These are phyloP conservation scores for Marcusenius ussheri DNA, from an alignment of 2,113 vertebrate genomes.

Conservation along the genomic window DNA sequence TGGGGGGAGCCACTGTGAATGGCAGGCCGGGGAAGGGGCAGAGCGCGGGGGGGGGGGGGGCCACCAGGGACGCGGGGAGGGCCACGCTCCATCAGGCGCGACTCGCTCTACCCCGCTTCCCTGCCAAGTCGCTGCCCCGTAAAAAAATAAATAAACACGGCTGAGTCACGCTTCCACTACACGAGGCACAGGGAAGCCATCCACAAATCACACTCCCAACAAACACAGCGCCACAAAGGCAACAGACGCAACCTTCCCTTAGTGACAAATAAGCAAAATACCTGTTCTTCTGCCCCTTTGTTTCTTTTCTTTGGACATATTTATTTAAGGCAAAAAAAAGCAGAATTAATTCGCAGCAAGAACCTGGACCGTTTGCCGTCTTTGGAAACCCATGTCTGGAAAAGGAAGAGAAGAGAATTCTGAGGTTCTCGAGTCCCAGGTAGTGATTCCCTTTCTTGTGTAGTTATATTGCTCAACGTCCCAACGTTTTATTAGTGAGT, in stretches of 20 bases:
- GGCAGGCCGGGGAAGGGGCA: background rate
- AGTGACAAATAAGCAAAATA: background rate
- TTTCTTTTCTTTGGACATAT: background rate
- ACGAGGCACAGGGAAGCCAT: background rate
- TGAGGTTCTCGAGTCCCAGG: background rate
- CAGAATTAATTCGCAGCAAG: background rate
- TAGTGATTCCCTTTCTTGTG: background rate
- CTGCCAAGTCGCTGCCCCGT: background rate
- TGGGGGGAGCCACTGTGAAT: background rate
- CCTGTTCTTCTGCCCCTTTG: background rate
- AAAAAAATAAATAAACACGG: background rate
- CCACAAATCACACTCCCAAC: background rate
- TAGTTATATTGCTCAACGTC: background rate
- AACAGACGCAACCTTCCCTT: background rate
- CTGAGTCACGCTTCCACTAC: background rate
- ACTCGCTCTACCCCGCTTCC: background rate
- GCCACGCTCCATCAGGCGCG: background rate
- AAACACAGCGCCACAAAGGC: background rate
- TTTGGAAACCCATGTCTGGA: background rate
- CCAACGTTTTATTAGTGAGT: background rate
- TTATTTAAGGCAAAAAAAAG: background rate
- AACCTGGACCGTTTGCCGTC: background rate
- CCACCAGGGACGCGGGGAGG: background rate
- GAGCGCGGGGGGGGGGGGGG: background rate
- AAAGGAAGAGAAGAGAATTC: background rate